Evolutionary conservation across 2,888 invertebrate species (phyloP).

Genomic region (Steinernema scapterisci): DNA sequence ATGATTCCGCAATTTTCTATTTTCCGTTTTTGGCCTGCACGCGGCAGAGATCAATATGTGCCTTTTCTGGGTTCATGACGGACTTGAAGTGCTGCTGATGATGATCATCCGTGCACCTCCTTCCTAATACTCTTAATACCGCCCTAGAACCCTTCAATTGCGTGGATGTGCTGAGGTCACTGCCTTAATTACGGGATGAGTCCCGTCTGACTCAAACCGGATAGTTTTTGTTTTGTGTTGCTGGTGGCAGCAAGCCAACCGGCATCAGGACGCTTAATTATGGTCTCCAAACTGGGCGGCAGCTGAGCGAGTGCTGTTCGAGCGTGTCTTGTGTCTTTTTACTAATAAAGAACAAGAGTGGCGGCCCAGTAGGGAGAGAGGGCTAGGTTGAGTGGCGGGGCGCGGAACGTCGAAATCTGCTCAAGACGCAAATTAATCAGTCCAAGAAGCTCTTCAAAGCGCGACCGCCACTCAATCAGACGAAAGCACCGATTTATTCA

Average conservation of each 20-base stretch:
- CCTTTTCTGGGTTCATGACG: neutral
- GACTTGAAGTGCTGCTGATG: slow-evolving; percentile 20
- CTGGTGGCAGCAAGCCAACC: slow-evolving; percentile 17
- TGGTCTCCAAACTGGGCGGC: neutral
- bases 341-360: slow-evolving; percentile 3
- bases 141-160: slow-evolving; percentile 15
- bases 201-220: neutral
- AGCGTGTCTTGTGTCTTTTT: neutral
- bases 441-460: slow-evolving; percentile 25
- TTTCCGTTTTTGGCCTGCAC: slow-evolving; percentile 13
- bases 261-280: slow-evolving; percentile 8
- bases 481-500: slow-evolving; percentile 24
- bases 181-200: slow-evolving; percentile 17
- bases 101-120: slow-evolving; percentile 3
- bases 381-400: slow-evolving; percentile 10
- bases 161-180: neutral
- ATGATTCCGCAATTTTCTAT: neutral
- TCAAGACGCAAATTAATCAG: slow-evolving; percentile 29
- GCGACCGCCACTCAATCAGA: slow-evolving; percentile 28
- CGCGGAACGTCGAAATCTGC: slow-evolving; percentile 9
- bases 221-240: slow-evolving; percentile 18
- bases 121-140: slow-evolving; percentile 29
- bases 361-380: slow-evolving; percentile 12
- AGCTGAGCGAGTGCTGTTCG: slow-evolving; percentile 11
- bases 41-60: neutral